Percentiles rank a stretch among this genome's conserved stretches.
phyloP scores from a whole-genome alignment of 2,797 vertebrate genomes.

The Hylomyscus alleni region DNA sequence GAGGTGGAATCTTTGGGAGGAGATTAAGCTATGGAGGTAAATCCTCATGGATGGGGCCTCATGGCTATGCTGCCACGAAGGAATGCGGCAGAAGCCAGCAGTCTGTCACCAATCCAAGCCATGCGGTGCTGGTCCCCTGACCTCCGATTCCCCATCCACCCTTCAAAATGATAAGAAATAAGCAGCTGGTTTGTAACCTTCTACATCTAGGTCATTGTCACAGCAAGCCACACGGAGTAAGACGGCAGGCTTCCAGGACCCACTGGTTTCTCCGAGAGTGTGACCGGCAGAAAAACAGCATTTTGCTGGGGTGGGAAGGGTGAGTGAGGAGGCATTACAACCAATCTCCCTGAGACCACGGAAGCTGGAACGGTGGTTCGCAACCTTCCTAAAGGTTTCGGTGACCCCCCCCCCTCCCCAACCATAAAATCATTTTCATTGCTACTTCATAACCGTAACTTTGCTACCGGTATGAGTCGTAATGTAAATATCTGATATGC shows the following conservation, averaged over 20 bases:
- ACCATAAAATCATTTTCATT: neutral
- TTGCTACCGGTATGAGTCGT: neutral
- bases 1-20: neutral
- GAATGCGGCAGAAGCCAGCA: neutral
- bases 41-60: no score
- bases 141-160: neutral
- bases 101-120: neutral
- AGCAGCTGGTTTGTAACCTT: neutral
- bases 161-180: neutral
- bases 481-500: neutral
- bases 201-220: neutral
- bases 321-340: neutral
- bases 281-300: neutral
- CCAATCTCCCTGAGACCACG: neutral
- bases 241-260: neutral
- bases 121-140: neutral
- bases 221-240: neutral
- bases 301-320: neutral
- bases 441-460: neutral
- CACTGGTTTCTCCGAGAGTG: neutral
- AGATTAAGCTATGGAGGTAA: neutral
- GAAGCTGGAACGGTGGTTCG: neutral
- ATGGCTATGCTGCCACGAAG: neutral
- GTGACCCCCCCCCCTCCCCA: neutral
- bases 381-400: neutral